Percentiles rank a stretch among this genome's conserved stretches.
These are phyloP conservation scores for Lycodopsis pacificus DNA, from an alignment of 2,797 vertebrate species.

Conservation along the genomic window DNA sequence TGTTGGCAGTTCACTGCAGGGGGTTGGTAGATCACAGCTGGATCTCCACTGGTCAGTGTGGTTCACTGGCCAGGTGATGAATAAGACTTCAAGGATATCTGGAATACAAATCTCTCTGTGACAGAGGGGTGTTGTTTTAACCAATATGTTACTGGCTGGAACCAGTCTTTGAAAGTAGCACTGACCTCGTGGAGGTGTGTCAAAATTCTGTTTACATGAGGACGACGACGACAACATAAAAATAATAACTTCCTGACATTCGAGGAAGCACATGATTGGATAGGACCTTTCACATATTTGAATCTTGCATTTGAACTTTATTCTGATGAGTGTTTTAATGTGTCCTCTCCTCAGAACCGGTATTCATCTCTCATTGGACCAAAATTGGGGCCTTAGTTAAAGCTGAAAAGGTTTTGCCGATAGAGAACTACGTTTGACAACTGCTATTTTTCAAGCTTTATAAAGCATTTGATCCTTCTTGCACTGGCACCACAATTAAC, in stretches of 20 bases:
- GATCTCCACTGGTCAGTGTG: conserved; percentile 4
- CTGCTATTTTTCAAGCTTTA: conserved; percentile 34
- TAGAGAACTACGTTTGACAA: conserved; percentile 23
- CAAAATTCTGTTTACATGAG: conserved; percentile 5
- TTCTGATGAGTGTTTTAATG: background rate
- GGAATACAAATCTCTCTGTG: conserved; percentile 13
- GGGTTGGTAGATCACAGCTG: conserved; percentile 21
- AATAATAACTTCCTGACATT: background rate
- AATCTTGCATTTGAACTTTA: background rate
- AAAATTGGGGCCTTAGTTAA: conserved; percentile 6
- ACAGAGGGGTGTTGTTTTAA: background rate
- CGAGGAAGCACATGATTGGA: background rate
- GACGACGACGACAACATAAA: background rate
- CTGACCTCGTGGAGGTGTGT: conserved; percentile 9
- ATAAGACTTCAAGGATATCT: conserved; percentile 14
- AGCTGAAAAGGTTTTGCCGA: conserved; percentile 20
- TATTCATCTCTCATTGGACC: conserved; percentile 6
- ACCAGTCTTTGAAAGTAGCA: conserved; percentile 17
- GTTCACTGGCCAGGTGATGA: conserved; percentile 7
- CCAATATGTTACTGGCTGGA: background rate
- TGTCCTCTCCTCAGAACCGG: background rate
- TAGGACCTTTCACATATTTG: background rate
- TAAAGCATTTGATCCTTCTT: conserved; percentile 34
- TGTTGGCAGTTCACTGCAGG: conserved; percentile 11
- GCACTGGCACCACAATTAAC: conserved; percentile 57